Conservation (phyloP, 2,797 vertebrate species). For the Petrocephalus schoutedeni region DNA sequence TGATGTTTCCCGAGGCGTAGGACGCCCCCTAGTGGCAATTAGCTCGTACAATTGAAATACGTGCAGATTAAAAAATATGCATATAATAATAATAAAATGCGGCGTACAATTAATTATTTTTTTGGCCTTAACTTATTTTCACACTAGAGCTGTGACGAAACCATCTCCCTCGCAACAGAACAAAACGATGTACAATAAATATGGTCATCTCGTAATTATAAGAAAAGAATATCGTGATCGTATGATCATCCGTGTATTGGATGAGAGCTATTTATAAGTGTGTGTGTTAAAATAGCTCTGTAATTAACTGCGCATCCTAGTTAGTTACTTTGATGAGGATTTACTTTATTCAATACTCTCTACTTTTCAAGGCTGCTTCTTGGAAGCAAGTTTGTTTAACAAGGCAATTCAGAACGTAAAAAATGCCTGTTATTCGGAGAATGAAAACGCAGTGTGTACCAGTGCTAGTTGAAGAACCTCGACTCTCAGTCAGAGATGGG, state of each 20-base stretch:
- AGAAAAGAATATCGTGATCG: not conserved
- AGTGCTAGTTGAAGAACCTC: not conserved
- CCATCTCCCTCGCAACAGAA: too few relatives aligned
- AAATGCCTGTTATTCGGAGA: conserved; percentile 51
- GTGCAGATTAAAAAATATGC: not conserved
- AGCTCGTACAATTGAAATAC: not conserved
- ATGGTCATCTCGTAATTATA: not conserved
- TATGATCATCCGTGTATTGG: not conserved
- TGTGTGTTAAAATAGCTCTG: conserved; percentile 1
- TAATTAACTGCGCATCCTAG: not conserved
- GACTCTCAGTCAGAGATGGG: not conserved
- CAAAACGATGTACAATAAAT: too few relatives aligned
- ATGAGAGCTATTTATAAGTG: not conserved
- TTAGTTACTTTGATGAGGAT: not conserved
- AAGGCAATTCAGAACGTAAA: conserved; percentile 63
- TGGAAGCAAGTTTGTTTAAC: not conserved
- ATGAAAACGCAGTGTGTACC: conserved; percentile 1
- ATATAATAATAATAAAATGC: not conserved
- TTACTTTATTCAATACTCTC: not conserved
- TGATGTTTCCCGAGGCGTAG: conserved; percentile 26
- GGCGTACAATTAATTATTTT: not conserved
- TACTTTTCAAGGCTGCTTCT: not conserved
- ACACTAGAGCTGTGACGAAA: too few relatives aligned
- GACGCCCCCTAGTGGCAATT: conserved; percentile 64
- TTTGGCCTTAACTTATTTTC: not conserved